phyloP scores from a whole-genome alignment of 1,140 invertebrate species.

The Dreissena polymorpha region DNA sequence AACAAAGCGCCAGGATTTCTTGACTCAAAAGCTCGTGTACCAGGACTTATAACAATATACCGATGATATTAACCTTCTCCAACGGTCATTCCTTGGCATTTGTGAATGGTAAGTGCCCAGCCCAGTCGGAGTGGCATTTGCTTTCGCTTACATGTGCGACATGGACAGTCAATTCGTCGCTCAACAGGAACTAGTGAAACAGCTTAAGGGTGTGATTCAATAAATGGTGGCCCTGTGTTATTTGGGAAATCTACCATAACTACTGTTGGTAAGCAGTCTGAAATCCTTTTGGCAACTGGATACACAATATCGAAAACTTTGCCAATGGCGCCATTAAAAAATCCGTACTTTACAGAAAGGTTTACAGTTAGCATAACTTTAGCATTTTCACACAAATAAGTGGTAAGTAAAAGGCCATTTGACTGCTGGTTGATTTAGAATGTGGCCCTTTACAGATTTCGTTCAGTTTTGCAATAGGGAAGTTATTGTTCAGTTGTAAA shows the following conservation, averaged over 20 bases:
- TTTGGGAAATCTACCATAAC: constrained; percentile 47
- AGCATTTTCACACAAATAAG: constrained; percentile 43
- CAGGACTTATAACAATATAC: constrained; percentile 59
- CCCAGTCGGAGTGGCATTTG: constrained; percentile 60
- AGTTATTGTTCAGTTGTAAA: constrained; percentile 14
- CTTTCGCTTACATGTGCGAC: constrained; percentile 53
- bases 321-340: constrained; percentile 51
- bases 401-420: neutral
- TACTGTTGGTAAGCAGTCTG: constrained; percentile 30
- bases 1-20: constrained; percentile 54
- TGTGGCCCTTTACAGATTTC: constrained; percentile 37
- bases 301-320: constrained; percentile 52
- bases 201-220: constrained; percentile 17
- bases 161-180: constrained; percentile 39
- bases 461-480: constrained; percentile 40
- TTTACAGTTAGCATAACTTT: constrained; percentile 56
- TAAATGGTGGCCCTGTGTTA: constrained; percentile 44
- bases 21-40: constrained; percentile 51
- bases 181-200: constrained; percentile 38
- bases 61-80: constrained; percentile 37
- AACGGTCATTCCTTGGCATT: constrained; percentile 60
- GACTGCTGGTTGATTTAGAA: constrained; percentile 24
- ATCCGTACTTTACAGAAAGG: constrained; percentile 43
- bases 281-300: constrained; percentile 6
- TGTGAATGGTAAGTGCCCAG: constrained; percentile 53